Percentiles rank a stretch among this genome's conserved stretches.
Evolutionary conservation across 2,888 invertebrate species (phyloP).

Genomic region (Andricus curvator): DNA sequence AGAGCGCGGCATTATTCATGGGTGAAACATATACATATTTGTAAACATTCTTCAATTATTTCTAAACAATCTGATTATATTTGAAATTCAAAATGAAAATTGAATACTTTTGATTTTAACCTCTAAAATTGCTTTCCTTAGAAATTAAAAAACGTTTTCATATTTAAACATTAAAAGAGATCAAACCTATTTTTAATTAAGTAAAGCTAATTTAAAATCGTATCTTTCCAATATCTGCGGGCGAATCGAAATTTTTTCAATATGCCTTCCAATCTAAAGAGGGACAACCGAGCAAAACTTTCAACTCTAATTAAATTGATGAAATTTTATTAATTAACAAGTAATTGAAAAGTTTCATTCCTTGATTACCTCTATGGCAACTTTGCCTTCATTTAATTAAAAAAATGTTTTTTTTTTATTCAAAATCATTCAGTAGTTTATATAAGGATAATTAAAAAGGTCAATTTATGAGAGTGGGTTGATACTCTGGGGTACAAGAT

Average conservation of each 20-base stretch:
- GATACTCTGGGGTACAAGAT: neutral
- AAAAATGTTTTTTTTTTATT: neutral
- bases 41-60: too few relatives aligned
- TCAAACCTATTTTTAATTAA: neutral
- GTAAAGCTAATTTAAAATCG: neutral
- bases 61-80: too few relatives aligned
- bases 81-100: too few relatives aligned
- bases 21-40: too few relatives aligned
- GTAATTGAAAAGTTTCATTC: neutral
- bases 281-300: neutral
- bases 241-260: neutral
- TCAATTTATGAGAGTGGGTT: neutral
- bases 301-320: neutral
- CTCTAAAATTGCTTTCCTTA: too few relatives aligned
- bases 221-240: neutral
- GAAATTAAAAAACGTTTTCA: too few relatives aligned
- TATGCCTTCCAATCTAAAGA: neutral
- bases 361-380: neutral
- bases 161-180: too few relatives aligned
- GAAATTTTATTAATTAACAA: neutral
- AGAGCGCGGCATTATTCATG: too few relatives aligned
- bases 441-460: neutral
- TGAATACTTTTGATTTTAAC: too few relatives aligned
- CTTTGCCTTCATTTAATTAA: neutral
- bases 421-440: neutral